A percentile compares a stretch with the other conserved stretches of the same genome.
Conservation (phyloP, 37 sponge, comb jelly and placozoan genomes). For the Sycon ciliatum region DNA sequence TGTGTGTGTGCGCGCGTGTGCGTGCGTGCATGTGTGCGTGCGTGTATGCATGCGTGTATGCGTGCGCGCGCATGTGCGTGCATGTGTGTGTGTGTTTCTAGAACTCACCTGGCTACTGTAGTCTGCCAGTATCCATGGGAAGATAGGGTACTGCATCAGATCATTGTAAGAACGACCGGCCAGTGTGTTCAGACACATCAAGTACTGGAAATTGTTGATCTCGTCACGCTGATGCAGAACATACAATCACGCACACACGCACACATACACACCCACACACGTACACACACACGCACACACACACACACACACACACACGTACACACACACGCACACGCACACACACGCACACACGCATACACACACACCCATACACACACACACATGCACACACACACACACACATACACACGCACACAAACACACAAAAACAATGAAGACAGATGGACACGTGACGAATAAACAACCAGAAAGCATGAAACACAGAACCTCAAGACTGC, state of each 20-base stretch:
- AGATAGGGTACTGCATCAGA: conserved; percentile 95
- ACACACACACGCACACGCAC: neutral
- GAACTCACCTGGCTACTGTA: conserved; percentile 65
- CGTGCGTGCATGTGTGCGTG: neutral
- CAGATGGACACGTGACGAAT: too few species aligned
- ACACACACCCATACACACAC: conserved; percentile 27
- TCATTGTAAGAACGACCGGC: conserved; percentile 94
- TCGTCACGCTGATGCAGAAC: conserved; percentile 64
- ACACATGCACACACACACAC: conserved; percentile 15
- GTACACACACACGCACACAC: conserved; percentile 5
- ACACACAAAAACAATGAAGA: too few species aligned
- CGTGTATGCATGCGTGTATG: too few species aligned
- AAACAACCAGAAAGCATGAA: too few species aligned
- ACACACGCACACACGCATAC: conserved; percentile 17
- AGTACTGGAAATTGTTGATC: conserved; percentile 88
- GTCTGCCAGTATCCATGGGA: conserved; percentile 91
- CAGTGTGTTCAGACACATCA: conserved; percentile 91
- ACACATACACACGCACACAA: too few species aligned
- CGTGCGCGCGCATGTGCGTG: too few species aligned
- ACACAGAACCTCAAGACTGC: too few species aligned
- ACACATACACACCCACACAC: too few species aligned
- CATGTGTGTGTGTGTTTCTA: neutral
- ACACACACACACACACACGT: conserved; percentile 11
- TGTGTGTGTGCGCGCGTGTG: conserved; percentile 1
- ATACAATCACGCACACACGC: conserved; percentile 1